Base-by-base conservation (phyloP, 37 sponge, comb jelly and placozoan genomes). In the Beroe ovata region DNA sequence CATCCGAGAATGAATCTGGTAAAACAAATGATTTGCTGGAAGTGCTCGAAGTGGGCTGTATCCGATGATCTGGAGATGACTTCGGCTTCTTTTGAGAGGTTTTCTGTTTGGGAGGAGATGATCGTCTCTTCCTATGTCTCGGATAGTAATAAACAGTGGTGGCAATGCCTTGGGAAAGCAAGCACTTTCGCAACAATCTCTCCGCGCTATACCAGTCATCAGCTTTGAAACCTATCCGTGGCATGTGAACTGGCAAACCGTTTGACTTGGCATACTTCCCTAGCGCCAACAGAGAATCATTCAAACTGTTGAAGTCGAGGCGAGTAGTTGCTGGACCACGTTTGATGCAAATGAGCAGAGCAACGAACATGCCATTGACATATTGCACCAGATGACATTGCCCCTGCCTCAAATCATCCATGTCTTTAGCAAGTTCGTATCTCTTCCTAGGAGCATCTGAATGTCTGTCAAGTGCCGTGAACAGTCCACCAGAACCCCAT, bases 341-440 rank as follows among this genome's bases (percentile, higher is more conserved):
- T 37, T 30, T 66, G 35, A 66, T 66, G 16, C 69, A 66, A 66
- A 33, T 4, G 6, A 66, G 69, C 14, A 66, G 69, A 66, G 69
- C 69, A 32, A 66, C 69, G 34, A 18, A 26, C 19, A 66, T 14
- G 30, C 30, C 69, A 66, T 25, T 25, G 30, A 66, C 11, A 30
- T 66, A 66, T 8, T 30, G 18, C 16, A 66, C 35, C 16, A 66
- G 36, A 66, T 66, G 69, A 30, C 69, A 66, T 37, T 66, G 69
- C 14, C 69, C 69, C 36, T 29, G 30, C 18, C 35, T 25, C 30
- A 66, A 30, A 66, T 66, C 69, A 66, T 66, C 69, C 69, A 66
- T 66, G 16, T 66, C 69, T 18, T 66, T 66, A 66, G 69, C 69
- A 66, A 66, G 69, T 37, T 66, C 69, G 30, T 66, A 66, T 4